Percentiles rank a stretch among this genome's conserved stretches.
Conservation (phyloP, 2,113 vertebrate species). For the Oostethus manadensis region DNA sequence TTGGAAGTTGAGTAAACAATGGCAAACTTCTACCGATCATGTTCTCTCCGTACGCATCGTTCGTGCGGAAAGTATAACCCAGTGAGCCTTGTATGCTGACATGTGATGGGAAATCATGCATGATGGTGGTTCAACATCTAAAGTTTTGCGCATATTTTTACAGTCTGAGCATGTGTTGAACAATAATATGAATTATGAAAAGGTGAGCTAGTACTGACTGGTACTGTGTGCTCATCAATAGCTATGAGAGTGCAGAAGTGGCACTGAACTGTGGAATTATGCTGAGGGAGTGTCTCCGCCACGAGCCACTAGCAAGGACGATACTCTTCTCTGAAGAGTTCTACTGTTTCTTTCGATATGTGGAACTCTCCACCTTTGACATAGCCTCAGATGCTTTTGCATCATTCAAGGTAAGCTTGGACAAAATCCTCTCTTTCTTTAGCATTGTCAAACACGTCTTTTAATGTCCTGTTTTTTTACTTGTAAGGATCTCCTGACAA, state of each 20-base stretch:
- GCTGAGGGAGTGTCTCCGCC: conserved; percentile 76
- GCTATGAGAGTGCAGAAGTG: conserved; percentile 75
- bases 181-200: neutral
- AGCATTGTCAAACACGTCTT: neutral
- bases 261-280: conserved; percentile 80
- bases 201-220: conserved; percentile 8
- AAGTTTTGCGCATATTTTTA: too few relatives aligned
- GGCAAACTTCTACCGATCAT: too few relatives aligned
- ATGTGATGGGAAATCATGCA: too few relatives aligned
- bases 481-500: conserved; percentile 87
- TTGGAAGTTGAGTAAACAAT: too few relatives aligned
- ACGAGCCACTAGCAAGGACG: conserved; percentile 73
- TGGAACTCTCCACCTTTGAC: conserved; percentile 78
- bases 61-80: too few relatives aligned
- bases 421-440: neutral
- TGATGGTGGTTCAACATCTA: too few relatives aligned
- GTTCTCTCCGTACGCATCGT: too few relatives aligned
- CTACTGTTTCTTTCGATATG: conserved; percentile 74
- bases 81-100: too few relatives aligned
- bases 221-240: conserved; percentile 35
- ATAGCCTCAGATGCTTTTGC: conserved; percentile 79
- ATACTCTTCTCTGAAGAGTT: conserved; percentile 76
- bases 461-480: conserved; percentile 5
- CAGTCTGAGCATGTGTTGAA: too few relatives aligned
- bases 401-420: conserved; percentile 70